These are phyloP conservation scores for Prionchulus punctatus DNA, from an alignment of 2,888 invertebrate genomes.

Conservation along the genomic window DNA sequence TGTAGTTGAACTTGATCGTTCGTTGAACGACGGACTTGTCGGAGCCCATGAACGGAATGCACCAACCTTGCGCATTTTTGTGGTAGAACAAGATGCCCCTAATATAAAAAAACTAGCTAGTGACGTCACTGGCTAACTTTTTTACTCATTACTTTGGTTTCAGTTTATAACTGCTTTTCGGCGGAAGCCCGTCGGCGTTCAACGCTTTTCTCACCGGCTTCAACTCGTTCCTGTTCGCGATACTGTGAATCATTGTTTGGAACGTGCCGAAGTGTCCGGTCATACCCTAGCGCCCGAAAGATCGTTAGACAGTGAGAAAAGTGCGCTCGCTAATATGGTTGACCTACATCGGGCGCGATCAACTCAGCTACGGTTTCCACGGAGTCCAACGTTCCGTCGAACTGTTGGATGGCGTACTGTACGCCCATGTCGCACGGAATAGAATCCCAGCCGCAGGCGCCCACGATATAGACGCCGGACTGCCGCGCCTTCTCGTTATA, in stretches of 20 bases:
- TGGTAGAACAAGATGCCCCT: conserved; percentile 23
- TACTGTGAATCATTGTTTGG: conserved; percentile 64
- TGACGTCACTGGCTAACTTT: too few species aligned
- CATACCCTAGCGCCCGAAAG: conserved; percentile 37
- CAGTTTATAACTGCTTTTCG: conserved; percentile 12
- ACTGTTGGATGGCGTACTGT: conserved; percentile 57
- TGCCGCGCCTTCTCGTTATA: conserved; percentile 47
- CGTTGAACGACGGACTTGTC: conserved; percentile 43
- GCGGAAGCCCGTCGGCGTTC: conserved; percentile 43
- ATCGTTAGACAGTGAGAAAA: neutral
- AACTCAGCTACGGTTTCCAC: conserved; percentile 28
- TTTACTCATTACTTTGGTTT: neutral
- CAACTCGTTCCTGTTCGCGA: conserved; percentile 51
- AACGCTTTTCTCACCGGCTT: conserved; percentile 49
- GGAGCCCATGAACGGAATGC: conserved; percentile 50
- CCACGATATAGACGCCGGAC: conserved; percentile 55
- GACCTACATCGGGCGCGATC: conserved; percentile 16
- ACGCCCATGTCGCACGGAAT: conserved; percentile 75
- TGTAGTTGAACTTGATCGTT: conserved; percentile 58
- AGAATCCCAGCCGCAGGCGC: conserved; percentile 82
- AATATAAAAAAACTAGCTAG: neutral
- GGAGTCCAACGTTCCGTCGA: conserved; percentile 45
- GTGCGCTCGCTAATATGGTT: neutral
- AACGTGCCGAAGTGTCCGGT: conserved; percentile 66
- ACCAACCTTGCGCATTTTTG: conserved; percentile 43